Base-by-base conservation (phyloP, 2,888 invertebrate species). In the Pardosa pseudoannulata region DNA sequence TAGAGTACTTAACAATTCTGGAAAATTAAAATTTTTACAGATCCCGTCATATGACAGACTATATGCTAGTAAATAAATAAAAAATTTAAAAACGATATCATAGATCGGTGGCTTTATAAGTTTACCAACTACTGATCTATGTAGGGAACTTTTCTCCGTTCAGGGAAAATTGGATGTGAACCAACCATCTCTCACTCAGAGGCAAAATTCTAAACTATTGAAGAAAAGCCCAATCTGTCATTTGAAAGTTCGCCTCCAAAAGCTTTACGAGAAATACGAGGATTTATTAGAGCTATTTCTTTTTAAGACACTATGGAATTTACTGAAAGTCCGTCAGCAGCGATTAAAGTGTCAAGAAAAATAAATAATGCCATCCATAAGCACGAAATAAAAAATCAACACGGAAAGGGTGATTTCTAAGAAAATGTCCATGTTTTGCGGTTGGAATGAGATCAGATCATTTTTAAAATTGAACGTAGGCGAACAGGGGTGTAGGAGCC, bases 341-440 rank as follows among this genome's bases (percentile, higher is more conserved):
- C 56, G 56, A 56, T 56, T 56, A 56, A 56, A 23, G 56, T 56
- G 56, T 56, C 56, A 56, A 1, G 56, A 56, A 56, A 56, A 56
- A 56, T 56, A 56, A 56, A 56, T 56, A 56, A 56, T 56, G 56
- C 23, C 56, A 56, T 56, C 23, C 11, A 56, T 56, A 23, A 7
- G 56, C 3, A 23, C 56, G 1, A 23, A 16, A 46, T 11, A 46
- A 23, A 23, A 56, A 56, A 23, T 7, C 6, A 16, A 23, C 5
- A 5, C 2, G 23, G 6, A 16, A 23, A 16, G 23, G 19, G 6
- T 16, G 5, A 16, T 6, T 56, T 46, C 16, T 23, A 19, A 56
- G 23, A 56, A 56, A 56, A 16, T 56, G 23, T 56, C 19, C 23
- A 23, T 56, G 46, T 46, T 46, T 16, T 46, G 46, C 23, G 23